phyloP scores from a whole-genome alignment of 2,113 vertebrate genomes.

The Scatophagus argus region DNA sequence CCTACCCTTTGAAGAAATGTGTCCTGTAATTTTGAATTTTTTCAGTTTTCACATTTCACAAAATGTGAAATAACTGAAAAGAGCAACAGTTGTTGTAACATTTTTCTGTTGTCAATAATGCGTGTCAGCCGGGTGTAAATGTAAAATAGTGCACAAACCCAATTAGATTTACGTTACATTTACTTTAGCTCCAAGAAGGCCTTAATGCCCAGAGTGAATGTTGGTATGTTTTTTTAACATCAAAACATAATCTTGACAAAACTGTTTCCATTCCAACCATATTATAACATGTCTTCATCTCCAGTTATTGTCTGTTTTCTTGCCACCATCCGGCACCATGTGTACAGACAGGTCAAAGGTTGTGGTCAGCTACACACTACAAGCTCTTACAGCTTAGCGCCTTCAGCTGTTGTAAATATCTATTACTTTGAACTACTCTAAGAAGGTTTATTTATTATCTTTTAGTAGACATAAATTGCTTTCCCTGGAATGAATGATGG shows the following conservation, averaged over 20 bases:
- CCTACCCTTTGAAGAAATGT: neutral
- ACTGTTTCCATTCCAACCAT: neutral
- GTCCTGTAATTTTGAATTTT: neutral
- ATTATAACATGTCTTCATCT: neutral
- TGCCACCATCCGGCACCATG: neutral
- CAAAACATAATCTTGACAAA: neutral
- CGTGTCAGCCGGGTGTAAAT: neutral
- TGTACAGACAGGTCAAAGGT: conserved; percentile 37
- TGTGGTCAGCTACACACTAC: neutral
- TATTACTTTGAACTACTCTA: conserved; percentile 51
- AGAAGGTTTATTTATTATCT: conserved; percentile 75
- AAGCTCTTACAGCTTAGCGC: neutral
- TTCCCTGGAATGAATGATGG: conserved; percentile 64
- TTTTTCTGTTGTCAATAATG: neutral
- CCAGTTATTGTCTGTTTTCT: neutral
- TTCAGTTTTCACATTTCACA: too few relatives aligned
- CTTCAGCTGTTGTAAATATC: conserved; percentile 66
- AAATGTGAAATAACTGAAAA: neutral
- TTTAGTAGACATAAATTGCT: conserved; percentile 58
- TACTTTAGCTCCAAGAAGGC: neutral
- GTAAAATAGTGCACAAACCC: neutral
- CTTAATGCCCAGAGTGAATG: neutral
- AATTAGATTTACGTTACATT: neutral
- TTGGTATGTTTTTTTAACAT: neutral
- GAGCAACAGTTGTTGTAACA: neutral